A percentile compares a stretch with the other conserved stretches of the same genome.
phyloP scores from a whole-genome alignment of 2,888 invertebrate species.

The Agrilus biguttatus region DNA sequence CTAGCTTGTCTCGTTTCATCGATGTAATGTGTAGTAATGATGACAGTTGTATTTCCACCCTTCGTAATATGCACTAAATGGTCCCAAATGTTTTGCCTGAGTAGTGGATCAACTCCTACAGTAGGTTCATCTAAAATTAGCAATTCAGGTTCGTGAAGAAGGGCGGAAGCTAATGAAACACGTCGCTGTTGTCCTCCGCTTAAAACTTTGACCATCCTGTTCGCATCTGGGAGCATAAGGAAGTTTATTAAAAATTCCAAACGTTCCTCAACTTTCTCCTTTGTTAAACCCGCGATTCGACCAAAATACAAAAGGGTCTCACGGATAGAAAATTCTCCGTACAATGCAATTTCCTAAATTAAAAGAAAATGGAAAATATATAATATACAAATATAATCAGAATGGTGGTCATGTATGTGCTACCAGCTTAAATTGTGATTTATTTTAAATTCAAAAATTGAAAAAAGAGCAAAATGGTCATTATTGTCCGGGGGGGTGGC shows the following conservation, averaged over 20 bases:
- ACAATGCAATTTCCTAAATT: slow-evolving; percentile 26
- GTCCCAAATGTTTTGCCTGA: slow-evolving; percentile 77
- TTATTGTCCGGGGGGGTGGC: too few relatives aligned
- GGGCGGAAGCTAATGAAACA: slow-evolving; percentile 76
- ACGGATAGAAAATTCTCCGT: slow-evolving; percentile 28
- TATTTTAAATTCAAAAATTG: too few relatives aligned
- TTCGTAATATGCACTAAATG: slow-evolving; percentile 66
- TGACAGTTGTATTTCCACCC: slow-evolving; percentile 62
- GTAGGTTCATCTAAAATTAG: slow-evolving; percentile 88
- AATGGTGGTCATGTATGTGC: too few relatives aligned
- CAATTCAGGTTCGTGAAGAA: slow-evolving; percentile 79
- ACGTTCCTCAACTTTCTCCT: slow-evolving; percentile 19
- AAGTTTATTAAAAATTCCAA: slow-evolving; percentile 2
- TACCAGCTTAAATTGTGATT: too few relatives aligned
- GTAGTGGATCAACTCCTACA: slow-evolving; percentile 81
- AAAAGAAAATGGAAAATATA: too few relatives aligned
- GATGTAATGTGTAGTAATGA: slow-evolving; percentile 79
- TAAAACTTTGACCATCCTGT: slow-evolving; percentile 46
- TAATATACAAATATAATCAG: too few relatives aligned
- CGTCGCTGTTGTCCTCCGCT: slow-evolving; percentile 86
- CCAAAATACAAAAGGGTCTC: slow-evolving; percentile 30
- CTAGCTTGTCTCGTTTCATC: slow-evolving; percentile 76
- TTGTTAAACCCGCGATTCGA: slow-evolving; percentile 26
- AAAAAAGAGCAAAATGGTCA: too few relatives aligned
- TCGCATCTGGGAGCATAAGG: slow-evolving; percentile 21